Evolutionary conservation across 2,888 invertebrate genomes (phyloP), one percentile per base, ranked within the genome.

Genomic region (Ferrisia virgata): DNA sequence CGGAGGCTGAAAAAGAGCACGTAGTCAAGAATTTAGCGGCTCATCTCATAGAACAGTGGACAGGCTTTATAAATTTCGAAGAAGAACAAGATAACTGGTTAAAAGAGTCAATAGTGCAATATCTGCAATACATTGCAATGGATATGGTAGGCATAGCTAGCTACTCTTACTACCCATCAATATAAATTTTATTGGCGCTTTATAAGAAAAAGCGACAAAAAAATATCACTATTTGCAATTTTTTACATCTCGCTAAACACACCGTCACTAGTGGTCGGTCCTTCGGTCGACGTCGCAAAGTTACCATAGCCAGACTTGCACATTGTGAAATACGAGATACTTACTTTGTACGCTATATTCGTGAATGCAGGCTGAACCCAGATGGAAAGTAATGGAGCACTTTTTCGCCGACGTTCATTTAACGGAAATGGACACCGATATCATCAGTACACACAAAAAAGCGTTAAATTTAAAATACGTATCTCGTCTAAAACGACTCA

Each of bases 31-130:
- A 40, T 28, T 18, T 53, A 33, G 84, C 84, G 15, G 78, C 78
- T 31, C 79, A 79, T 33, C 33, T 84, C 33, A 78, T 78, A 28
- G 79, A 84, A 39, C 84, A 84, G 33, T 84, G 84, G 84, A 47
- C 76, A 28, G 78, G 47, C 8, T 79, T 53, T 22, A 47, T 84
- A 25, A 33, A 33, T n/a, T 53, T 84, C 13, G 33, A 22, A 22
- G 79, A 53, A 22, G 84, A 78, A 78, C 47, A 78, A 53, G 78
- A 84, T 78, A 31, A 47, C 22, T 79, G 79, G 84, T 53, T 79
- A 11, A 79, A 58, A 78, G 79, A 78, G 15, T 47, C 84, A 1
- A 28, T 84, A 28, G 58, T 78, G 36, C 78, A 84, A 47, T 84
- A 84, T 53, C 15, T 84, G 25, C 47, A 84, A 47, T 84, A 78